A percentile compares a stretch with the other conserved stretches of the same genome.
Conservation (phyloP, 2,797 vertebrate genomes). For the Anomalospiza imberbis region DNA sequence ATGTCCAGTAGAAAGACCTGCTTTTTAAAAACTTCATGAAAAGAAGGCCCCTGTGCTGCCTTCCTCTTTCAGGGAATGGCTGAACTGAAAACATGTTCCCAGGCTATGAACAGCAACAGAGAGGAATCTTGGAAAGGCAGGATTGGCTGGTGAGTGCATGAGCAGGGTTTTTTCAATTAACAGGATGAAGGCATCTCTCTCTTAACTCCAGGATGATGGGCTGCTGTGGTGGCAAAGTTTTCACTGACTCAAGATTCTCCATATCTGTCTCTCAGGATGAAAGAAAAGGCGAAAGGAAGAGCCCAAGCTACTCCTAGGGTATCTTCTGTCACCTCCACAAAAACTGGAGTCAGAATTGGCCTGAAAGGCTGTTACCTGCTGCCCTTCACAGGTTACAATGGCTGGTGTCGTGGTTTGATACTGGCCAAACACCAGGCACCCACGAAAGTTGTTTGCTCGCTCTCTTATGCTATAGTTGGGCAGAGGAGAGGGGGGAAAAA, state of each 20-base stretch:
- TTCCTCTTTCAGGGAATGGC: neutral
- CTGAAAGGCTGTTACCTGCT: neutral
- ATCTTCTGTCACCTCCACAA: neutral
- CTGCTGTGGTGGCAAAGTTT: neutral
- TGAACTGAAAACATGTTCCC: neutral
- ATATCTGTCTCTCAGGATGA: neutral
- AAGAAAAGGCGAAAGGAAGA: neutral
- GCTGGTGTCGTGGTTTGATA: neutral
- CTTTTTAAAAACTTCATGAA: neutral
- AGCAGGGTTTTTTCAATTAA: neutral
- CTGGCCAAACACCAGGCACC: neutral
- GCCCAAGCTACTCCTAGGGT: neutral
- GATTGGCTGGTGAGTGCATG: neutral
- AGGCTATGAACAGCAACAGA: neutral
- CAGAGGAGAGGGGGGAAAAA: neutral
- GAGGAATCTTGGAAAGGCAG: neutral
- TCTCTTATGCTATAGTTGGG: neutral
- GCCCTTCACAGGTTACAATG: neutral
- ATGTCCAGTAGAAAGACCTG: neutral
- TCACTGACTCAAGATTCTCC: neutral
- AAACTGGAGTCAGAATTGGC: neutral
- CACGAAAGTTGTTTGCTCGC: neutral
- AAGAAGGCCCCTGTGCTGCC: neutral
- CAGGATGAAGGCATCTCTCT: neutral
- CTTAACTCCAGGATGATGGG: neutral